A percentile compares a stretch with the other conserved stretches of the same genome.
phyloP scores from a whole-genome alignment of 2,113 vertebrate species.

The Embiotoca jacksoni region DNA sequence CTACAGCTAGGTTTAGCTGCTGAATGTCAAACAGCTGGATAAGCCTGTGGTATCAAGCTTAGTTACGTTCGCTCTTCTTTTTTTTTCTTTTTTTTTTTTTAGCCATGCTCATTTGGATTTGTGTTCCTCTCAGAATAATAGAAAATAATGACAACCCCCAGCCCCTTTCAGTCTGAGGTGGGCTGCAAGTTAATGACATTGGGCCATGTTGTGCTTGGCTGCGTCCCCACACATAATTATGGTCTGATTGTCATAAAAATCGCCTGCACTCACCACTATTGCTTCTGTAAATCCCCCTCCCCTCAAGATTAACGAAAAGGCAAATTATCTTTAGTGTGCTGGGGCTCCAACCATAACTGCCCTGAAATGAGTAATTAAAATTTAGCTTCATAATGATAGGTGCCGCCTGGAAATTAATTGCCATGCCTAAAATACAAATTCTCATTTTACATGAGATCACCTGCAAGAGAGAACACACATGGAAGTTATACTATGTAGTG shows the following conservation, averaged over 20 bases:
- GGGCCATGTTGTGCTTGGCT: constrained; percentile 77
- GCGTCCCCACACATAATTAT: constrained; percentile 81
- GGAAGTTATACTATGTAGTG: constrained; percentile 5
- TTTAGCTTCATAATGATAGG: constrained; percentile 79
- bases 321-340: constrained; percentile 76
- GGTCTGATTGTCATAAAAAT: constrained; percentile 81
- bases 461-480: constrained; percentile 15
- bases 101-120: constrained; percentile 73
- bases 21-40: constrained; percentile 74
- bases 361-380: constrained; percentile 82
- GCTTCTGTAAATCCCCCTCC: constrained; percentile 50
- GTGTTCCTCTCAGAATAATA: constrained; percentile 78
- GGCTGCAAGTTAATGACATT: constrained; percentile 81
- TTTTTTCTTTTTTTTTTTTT: constrained; percentile 35
- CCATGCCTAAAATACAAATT: constrained; percentile 52
- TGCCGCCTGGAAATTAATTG: constrained; percentile 77
- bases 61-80: constrained; percentile 29
- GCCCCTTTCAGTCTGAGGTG: constrained; percentile 73
- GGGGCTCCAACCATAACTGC: constrained; percentile 70
- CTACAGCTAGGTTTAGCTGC: constrained; percentile 70
- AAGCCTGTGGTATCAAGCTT: constrained; percentile 65
- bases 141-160: constrained; percentile 80
- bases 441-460: constrained; percentile 45
- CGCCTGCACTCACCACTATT: constrained; percentile 46
- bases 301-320: constrained; percentile 66